These are phyloP conservation scores for Actinia equina DNA, from an alignment of 64 coral and sea anemone genomes.

Conservation along the genomic window DNA sequence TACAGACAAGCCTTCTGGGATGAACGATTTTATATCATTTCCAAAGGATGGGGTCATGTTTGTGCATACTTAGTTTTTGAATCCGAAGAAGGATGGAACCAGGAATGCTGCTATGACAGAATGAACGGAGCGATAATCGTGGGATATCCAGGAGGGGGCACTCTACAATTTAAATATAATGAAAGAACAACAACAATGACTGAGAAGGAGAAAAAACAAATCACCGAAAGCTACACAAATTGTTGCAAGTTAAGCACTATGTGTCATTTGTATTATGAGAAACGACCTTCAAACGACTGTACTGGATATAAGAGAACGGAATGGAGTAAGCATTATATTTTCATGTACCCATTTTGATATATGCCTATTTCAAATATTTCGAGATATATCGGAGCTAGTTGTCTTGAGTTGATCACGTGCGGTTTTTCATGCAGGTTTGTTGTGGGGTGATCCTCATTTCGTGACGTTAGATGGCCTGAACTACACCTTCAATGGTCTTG, in stretches of 20 bases:
- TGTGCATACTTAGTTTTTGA: conserved; percentile 23
- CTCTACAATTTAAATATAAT: background rate
- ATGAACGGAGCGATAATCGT: background rate
- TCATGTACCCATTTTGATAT: too few relatives aligned
- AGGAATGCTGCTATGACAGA: conserved; percentile 43
- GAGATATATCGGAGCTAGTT: too few relatives aligned
- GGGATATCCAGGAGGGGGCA: conserved; percentile 25
- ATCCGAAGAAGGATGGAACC: background rate
- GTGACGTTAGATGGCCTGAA: conserved; percentile 50
- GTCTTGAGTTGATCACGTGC: too few relatives aligned
- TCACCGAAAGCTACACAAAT: background rate
- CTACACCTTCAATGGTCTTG: conserved; percentile 67
- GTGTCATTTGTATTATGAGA: conserved; percentile 30
- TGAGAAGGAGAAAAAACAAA: too few relatives aligned
- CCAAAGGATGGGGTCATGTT: background rate
- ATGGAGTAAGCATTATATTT: background rate
- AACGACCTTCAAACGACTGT: conserved; percentile 28
- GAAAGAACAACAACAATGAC: background rate
- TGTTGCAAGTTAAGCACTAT: background rate
- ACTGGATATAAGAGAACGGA: background rate
- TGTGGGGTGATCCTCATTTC: conserved; percentile 56
- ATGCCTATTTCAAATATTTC: too few relatives aligned
- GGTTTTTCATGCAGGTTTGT: conserved; percentile 13
- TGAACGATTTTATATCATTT: conserved; percentile 6
- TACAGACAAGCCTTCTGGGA: conserved; percentile 25